Base-by-base conservation (phyloP, 64 coral and sea anemone genomes). In the Montipora cactus region DNA sequence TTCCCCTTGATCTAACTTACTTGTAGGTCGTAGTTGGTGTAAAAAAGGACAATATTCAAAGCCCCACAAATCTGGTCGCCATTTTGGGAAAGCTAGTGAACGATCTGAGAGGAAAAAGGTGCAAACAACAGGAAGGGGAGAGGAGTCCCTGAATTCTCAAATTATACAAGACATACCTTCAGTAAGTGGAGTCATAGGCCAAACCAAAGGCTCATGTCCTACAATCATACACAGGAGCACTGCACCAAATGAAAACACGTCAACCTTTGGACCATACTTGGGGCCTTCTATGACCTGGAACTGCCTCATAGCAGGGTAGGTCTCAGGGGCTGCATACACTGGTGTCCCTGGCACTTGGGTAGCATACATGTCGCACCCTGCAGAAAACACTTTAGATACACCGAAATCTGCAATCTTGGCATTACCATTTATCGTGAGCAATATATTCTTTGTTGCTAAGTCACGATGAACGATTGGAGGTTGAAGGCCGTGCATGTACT, bases 351-450 rank as follows among this genome's bases (percentile, higher is more conserved):
- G 96, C 6, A 95, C 70, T 5, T 21, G 55, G 2, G 96, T 95
- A n/a, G 96, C 96, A 93, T 78, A 83, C 77, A 92, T 91, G 53
- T 95, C 89, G 3, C 62, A 81, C 2, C 91, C 93, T 71, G 90
- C 79, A 7, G 84, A 77, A 89, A 98, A 98, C 4, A 92, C 90
- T 79, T 98, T 98, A 7, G 96, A 93, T 10, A 98, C 93, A 5
- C 96, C 96, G 45, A 98, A 64, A 71, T 98, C 96, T 6, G 95
- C 96, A 66, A 98, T 95, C 88, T 98, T 98, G n/a, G 96, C 92
- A 81, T 73, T 91, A 4, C 79, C 90, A 47, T 69, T 13, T 8
- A 51, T 66, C 7, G 95, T 97, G 20, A 97, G 77, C 20, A 97
- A 84, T 22, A 97, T 76, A 70, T 97, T 97, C 80, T 97, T 97